These are phyloP conservation scores for Clarias gariepinus DNA, from an alignment of 2,113 vertebrate genomes.

Conservation along the genomic window DNA sequence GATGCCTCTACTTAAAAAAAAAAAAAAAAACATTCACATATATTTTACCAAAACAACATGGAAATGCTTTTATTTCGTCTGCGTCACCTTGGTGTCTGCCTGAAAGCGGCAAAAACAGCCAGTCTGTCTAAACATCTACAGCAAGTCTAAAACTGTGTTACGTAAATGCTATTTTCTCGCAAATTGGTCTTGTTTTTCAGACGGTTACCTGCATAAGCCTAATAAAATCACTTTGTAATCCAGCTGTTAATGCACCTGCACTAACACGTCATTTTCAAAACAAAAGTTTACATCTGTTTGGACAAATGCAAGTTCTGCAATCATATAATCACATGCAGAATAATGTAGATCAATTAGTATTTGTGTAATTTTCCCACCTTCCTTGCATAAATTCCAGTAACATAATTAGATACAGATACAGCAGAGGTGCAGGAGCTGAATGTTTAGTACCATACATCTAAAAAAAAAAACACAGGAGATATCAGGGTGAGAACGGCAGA, in stretches of 20 bases:
- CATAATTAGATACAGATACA: neutral
- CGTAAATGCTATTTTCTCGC: neutral
- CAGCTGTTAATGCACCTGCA: neutral
- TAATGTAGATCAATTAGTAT: neutral
- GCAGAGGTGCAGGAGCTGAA: neutral
- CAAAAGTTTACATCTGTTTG: neutral
- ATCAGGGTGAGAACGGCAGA: neutral
- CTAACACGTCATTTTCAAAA: neutral
- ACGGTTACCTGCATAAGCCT: neutral
- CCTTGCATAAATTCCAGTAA: neutral
- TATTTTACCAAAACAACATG: neutral
- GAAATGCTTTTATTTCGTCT: neutral
- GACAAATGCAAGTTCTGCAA: neutral
- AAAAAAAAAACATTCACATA: too few relatives aligned
- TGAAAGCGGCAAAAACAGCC: neutral
- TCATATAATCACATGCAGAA: neutral
- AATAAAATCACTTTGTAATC: neutral
- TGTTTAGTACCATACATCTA: neutral
- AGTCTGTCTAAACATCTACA: neutral
- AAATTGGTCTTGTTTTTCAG: neutral
- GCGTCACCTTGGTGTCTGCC: neutral
- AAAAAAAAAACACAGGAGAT: neutral
- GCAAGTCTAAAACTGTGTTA: neutral
- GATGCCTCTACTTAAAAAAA: neutral
- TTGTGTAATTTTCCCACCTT: neutral